Evolutionary conservation across 2,797 vertebrate genomes (phyloP).

Genomic region (Pitangus sulphuratus): DNA sequence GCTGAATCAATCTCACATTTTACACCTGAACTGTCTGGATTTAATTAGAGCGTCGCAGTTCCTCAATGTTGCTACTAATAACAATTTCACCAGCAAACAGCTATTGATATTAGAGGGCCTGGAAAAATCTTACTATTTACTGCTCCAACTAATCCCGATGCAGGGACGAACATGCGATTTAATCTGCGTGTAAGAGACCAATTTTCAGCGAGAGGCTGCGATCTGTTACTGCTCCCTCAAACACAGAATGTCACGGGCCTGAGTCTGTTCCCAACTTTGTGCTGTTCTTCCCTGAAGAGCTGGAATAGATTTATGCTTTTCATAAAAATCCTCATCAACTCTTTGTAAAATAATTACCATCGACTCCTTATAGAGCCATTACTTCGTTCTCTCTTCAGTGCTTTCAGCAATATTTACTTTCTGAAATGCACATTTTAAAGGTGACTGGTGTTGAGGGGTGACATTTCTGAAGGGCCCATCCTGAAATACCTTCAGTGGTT

Average conservation of each 20-base stretch:
- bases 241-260: neutral
- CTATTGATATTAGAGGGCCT: neutral
- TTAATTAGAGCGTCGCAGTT: constrained; percentile 16
- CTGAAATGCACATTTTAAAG: neutral
- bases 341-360: neutral
- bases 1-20: constrained; percentile 27
- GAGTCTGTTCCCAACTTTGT: neutral
- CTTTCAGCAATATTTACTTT: neutral
- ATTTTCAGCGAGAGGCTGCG: neutral
- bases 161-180: neutral
- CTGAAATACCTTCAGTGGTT: neutral
- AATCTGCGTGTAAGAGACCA: neutral
- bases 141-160: neutral
- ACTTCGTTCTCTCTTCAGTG: accelerated
- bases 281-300: neutral
- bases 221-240: neutral
- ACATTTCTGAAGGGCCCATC: neutral
- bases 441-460: neutral
- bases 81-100: neutral
- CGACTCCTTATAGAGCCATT: neutral
- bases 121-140: neutral
- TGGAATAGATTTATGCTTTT: neutral
- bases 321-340: neutral
- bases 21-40: constrained; percentile 26
- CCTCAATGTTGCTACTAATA: neutral